Evolutionary conservation across 2,888 invertebrate species (phyloP), one percentile per base, ranked within the genome.

Genomic region (Sphecodes monilicornis): DNA sequence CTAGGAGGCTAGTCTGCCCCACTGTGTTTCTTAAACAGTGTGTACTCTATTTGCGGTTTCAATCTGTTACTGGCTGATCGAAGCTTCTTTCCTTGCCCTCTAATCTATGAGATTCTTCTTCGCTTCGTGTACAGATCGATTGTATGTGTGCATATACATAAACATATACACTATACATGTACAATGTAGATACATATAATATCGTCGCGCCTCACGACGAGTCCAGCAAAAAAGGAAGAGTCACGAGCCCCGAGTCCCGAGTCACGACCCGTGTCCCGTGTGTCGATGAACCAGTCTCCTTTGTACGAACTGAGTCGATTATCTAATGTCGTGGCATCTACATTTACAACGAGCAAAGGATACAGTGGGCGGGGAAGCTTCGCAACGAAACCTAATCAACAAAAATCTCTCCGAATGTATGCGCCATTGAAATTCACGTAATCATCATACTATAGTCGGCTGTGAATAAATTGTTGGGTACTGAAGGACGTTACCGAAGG

Each of bases 101-200:
- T 46, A 66, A 75, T 68, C 80, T 18, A 77, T 69, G 60, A 39
- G 70, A 76, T 79, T n/a, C 72, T 82, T 50, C 54, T 73, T 70
- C 57, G 43, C 54, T 32, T 80, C 82, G 77, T 74, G 76, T 64
- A 88, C 77, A 85, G n/a, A 87, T 90, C 82, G 89, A 85, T 87
- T 89, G 87, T 90, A 29, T 16, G 46, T 46, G 18, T 46, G 46
- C 18, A 46, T 46, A 46, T 18, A 5, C 46, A 46, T 46, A 46
- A 18, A 18, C 43, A 18, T 18, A 18, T 43, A 43, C 43, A 16
- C 43, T 43, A 18, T 43, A 46, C 46, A 46, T 46, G 46, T 18
- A 46, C 46, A 46, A 46, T 5, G 18, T 5, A 18, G 46, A 29
- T 60, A 60, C 60, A 60, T 26, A 90, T 83, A 90, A 90, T 88